Evolutionary conservation across 2,113 vertebrate genomes (phyloP), one percentile per base, ranked within the genome.

Genomic region (Ameiurus melas): DNA sequence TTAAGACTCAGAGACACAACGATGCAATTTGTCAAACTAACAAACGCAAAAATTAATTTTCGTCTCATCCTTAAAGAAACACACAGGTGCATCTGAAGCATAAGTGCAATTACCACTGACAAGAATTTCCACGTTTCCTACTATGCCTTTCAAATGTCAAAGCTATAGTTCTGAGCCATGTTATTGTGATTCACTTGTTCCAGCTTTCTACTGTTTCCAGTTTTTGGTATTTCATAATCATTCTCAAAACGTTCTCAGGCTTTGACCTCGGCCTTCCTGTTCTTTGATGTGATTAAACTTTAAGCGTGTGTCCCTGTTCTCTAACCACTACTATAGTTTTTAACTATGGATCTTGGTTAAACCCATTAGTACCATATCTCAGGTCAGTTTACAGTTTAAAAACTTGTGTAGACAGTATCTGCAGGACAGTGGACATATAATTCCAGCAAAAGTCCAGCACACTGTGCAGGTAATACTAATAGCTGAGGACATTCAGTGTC

Each of bases 391-490:
- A 73, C 43, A n/a, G 36, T 47, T 51, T 55, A 70, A 84, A 70
- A 75, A 33, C 77, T 85, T 71, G 47, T 57, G 30, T 22, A 82
- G 77, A 85, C 86, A 84, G 77, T 80, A 66, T 64, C 83, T 75
- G 17, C n/a, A 87, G 66, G 33, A 55, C 39, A 70, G 68, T n/a
- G 78, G 30, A 14, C 7, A 25, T 27, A 39, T 85, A 12, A 39
- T 58, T 55, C 36, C 36, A 36, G 36, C 36, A 36, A 2, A 36
- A 36, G 66, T 73, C 6, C 27, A 47, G 51, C 81, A 75, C 30
- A 16, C 60, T 33, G 47, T 39, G 43, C 36, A 58, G 80, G 25
- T 57, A 43, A 57, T 79, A 25, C 43, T 78, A n/a, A 53, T 53
- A 51, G 20, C 20, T 27, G 22, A 25, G 22, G 22, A 77, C 22